Percentiles rank a stretch among this genome's conserved stretches.
These are phyloP conservation scores for Atta colombica DNA, from an alignment of 1,140 invertebrate species.

Conservation along the genomic window DNA sequence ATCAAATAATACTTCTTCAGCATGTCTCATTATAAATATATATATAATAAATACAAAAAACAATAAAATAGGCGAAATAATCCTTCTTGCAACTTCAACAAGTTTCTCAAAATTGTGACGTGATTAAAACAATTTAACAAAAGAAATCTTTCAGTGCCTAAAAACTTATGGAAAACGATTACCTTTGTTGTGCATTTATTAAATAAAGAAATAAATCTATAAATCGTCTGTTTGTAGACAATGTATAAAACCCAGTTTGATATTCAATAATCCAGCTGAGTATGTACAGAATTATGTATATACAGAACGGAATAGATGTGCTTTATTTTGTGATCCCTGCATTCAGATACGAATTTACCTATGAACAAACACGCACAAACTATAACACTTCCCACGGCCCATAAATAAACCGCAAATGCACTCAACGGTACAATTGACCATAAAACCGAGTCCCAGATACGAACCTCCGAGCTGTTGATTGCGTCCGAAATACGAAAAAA, in stretches of 20 bases:
- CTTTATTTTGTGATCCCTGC: slow-evolving; percentile 32
- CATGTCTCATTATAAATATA: too few species aligned
- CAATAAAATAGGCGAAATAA: too few species aligned
- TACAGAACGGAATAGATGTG: background rate
- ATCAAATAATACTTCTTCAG: too few species aligned
- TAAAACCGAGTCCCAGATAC: slow-evolving; percentile 38
- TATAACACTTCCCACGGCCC: background rate
- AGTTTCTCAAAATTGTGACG: background rate
- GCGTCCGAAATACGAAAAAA: slow-evolving; percentile 13
- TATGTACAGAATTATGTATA: background rate
- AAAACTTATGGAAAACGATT: background rate
- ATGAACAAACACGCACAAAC: slow-evolving; percentile 14
- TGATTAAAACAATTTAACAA: background rate
- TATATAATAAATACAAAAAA: too few species aligned
- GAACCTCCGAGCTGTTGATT: slow-evolving; percentile 20
- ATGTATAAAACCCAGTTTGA: background rate
- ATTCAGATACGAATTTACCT: slow-evolving; percentile 42
- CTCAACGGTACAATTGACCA: slow-evolving; percentile 51
- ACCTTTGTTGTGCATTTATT: background rate
- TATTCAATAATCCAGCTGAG: background rate
- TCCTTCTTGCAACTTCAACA: background rate
- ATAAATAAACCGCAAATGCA: slow-evolving; percentile 52
- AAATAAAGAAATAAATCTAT: background rate
- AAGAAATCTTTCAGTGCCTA: background rate
- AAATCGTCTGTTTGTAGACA: background rate